Conservation (phyloP, 2,888 invertebrate genomes). For the Tenthredo mesomela region DNA sequence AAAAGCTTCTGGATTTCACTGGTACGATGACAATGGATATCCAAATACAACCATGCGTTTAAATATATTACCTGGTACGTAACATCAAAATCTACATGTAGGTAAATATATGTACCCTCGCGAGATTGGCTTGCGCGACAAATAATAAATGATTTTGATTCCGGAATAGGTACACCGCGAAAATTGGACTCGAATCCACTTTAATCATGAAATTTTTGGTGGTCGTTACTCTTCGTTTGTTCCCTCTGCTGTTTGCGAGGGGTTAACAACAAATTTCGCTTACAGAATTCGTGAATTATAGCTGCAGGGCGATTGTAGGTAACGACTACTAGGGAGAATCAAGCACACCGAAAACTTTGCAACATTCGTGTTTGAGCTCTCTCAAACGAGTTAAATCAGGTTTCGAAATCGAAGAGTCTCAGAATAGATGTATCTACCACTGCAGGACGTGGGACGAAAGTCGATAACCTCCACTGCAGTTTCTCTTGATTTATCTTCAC, state of each 20-base stretch:
- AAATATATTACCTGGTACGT: background rate
- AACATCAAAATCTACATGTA: background rate
- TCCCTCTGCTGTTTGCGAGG: background rate
- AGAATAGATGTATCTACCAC: background rate
- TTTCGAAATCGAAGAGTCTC: background rate
- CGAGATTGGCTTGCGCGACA: background rate
- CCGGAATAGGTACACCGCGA: background rate
- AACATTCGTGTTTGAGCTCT: background rate
- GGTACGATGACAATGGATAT: background rate
- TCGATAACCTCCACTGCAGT: background rate
- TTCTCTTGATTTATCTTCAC: background rate
- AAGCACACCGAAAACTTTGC: background rate
- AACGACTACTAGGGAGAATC: background rate
- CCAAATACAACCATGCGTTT: background rate
- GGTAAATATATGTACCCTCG: background rate
- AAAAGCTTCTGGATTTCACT: background rate
- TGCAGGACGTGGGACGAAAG: background rate
- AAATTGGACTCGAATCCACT: constrained; percentile 14
- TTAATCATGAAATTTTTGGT: constrained; percentile 7
- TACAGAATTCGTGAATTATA: background rate
- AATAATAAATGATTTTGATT: background rate
- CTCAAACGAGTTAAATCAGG: background rate
- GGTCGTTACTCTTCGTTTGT: constrained; percentile 18
- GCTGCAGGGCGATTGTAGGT: background rate
- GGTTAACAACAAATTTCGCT: constrained; percentile 17